Evolutionary conservation across 30 jellyfish, hydroid and myxozoan genomes (phyloP), one percentile per base, ranked within the genome.

Genomic region (Turritopsis rubra): DNA sequence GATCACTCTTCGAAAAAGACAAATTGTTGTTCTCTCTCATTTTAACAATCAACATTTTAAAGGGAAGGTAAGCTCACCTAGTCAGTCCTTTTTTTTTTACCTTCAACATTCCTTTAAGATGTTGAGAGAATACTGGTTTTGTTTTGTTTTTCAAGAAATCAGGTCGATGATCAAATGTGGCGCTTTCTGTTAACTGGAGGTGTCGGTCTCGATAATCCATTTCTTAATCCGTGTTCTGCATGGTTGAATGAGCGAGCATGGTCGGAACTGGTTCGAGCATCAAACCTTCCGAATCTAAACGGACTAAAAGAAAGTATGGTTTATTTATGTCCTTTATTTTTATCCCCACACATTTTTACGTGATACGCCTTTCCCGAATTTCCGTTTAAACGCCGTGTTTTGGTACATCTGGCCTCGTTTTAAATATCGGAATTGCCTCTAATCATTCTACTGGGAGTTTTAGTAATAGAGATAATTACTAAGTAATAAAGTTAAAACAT

Each of bases 151-250:
- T 41, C 13, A 26, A 94, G 99, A 83, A 80, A 86, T 60, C 85
- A 83, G 30, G 79, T 94, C 7, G 99, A 94, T 79, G 99, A 94
- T 78, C 90, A 89, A 29, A 87, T 88, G 7, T 94, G 99, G 99
- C 95, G 99, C 16, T 94, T 94, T 66, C 93, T 94, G 22, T 91
- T 94, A 52, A 94, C 99, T 23, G 99, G 99, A n/a, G 99, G 99
- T 68, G 96, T 88, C 27, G 99, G 97, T 18, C 83, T 94, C 18
- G 96, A 90, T 80, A 94, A 94, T 65, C 99, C 97, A 52, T 85
- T 84, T 68, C 96, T 95, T 19, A 94, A 94, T 66, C 99, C 99
- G 1, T 88, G 96, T 89, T 53, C 96, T 8, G 86, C 83, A 17
- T 94, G 99, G 99, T 85, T 94, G 88, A 94, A 77, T 83, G 99